phyloP scores from a whole-genome alignment of 2,888 invertebrate species.

The Exephanes ischioxanthus region DNA sequence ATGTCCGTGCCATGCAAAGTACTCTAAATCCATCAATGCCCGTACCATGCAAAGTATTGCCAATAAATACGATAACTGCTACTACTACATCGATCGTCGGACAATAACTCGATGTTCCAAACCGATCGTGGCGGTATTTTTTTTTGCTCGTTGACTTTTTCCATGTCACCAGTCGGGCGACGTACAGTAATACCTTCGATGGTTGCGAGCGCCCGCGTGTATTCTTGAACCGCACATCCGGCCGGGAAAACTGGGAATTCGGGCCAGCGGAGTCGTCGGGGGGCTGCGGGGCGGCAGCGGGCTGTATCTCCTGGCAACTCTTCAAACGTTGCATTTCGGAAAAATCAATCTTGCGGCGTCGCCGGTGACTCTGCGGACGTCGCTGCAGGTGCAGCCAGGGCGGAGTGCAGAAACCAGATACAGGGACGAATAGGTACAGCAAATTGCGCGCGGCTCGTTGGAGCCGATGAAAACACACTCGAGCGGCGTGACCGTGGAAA shows the following conservation, averaged over 20 bases:
- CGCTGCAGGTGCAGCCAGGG: conserved; percentile 35
- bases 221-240: conserved; percentile 36
- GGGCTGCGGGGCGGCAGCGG: neutral
- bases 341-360: conserved; percentile 73
- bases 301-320: conserved; percentile 70
- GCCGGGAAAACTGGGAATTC: conserved; percentile 38
- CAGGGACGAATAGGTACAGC: neutral
- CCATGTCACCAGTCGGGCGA: neutral
- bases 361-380: conserved; percentile 65
- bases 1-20: too few relatives aligned
- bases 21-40: too few relatives aligned
- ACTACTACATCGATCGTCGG: too few relatives aligned
- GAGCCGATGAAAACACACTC: conserved; percentile 30
- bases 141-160: too few relatives aligned
- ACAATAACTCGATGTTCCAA: too few relatives aligned
- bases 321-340: conserved; percentile 75
- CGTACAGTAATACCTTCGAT: neutral
- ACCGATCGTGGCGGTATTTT: too few relatives aligned
- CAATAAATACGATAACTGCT: too few relatives aligned
- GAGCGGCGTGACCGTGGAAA: conserved; percentile 30
- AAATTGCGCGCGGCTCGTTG: conserved; percentile 2
- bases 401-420: conserved; percentile 14
- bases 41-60: too few relatives aligned
- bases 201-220: conserved; percentile 13
- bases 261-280: conserved; percentile 19